These are phyloP conservation scores for Euwallacea fornicatus DNA, from an alignment of 1,140 invertebrate species.

Conservation along the genomic window DNA sequence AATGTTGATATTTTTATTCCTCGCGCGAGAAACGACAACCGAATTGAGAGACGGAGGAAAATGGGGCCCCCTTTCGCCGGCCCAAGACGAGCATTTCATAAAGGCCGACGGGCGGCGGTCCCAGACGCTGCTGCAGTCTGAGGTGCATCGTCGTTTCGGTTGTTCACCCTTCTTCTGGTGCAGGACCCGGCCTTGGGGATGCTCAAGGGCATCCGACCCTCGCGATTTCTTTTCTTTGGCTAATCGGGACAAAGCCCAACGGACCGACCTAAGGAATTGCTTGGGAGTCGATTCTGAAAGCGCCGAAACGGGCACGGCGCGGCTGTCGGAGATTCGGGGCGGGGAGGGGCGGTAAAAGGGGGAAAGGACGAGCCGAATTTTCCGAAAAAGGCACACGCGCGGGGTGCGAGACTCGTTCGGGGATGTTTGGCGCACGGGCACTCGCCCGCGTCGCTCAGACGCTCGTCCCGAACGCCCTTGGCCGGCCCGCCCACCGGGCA, in stretches of 20 bases:
- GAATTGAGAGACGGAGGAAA: neutral
- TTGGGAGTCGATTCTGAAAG: neutral
- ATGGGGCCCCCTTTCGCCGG: neutral
- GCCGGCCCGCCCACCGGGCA: too few relatives aligned
- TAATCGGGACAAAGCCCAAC: conserved; percentile 19
- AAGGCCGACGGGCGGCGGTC: neutral
- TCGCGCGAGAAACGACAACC: too few relatives aligned
- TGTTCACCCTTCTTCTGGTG: conserved; percentile 13
- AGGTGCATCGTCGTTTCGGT: conserved; percentile 19
- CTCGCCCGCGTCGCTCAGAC: too few relatives aligned
- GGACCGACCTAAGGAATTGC: neutral
- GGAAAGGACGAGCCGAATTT: too few relatives aligned
- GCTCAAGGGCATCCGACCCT: conserved; percentile 24
- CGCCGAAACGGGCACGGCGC: neutral
- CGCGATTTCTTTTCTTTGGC: conserved; percentile 14
- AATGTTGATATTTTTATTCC: neutral
- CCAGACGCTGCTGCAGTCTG: conserved; percentile 11
- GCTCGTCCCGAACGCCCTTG: too few relatives aligned
- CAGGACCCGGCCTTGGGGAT: conserved; percentile 24
- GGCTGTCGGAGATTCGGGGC: too few relatives aligned
- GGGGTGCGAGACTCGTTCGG: too few relatives aligned
- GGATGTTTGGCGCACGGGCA: too few relatives aligned
- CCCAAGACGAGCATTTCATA: neutral
- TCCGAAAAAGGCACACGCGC: too few relatives aligned
- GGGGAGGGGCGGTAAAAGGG: too few relatives aligned